Conservation (phyloP, 2,888 invertebrate species). For the Torymus tubicola region DNA sequence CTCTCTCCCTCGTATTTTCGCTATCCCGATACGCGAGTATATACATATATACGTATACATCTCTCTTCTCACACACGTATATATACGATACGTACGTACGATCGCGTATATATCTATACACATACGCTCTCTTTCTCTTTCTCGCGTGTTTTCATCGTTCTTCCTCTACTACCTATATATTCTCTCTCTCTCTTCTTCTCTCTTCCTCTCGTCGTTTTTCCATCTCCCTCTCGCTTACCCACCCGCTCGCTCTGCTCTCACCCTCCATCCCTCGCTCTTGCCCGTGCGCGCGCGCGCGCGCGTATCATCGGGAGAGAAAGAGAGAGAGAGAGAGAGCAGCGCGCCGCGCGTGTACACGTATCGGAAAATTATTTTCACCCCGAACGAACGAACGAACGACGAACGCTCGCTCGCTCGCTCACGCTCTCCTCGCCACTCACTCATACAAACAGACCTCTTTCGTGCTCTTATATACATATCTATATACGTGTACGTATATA, state of each 20-base stretch:
- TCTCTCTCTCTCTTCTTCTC: background rate
- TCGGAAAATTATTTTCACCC: slow-evolving; percentile 58
- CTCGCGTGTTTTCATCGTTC: slow-evolving; percentile 14
- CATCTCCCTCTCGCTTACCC: slow-evolving; percentile 21
- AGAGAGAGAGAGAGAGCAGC: no score
- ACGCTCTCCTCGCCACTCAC: background rate
- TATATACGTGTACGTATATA: background rate
- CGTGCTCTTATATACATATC: background rate
- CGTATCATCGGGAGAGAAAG: no score
- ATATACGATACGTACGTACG: no score
- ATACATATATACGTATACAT: background rate
- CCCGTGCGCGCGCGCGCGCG: background rate
- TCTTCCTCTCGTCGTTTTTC: slow-evolving; percentile 13
- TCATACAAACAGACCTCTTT: background rate
- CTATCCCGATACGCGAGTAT: background rate
- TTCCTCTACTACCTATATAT: no score
- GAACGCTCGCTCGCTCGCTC: background rate
- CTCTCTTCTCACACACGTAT: background rate
- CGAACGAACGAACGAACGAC: background rate
- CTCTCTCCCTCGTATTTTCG: no score
- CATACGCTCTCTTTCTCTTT: background rate
- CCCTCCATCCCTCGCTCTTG: slow-evolving; percentile 13
- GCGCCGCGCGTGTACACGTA: slow-evolving; percentile 35
- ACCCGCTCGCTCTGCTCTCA: slow-evolving; percentile 14
- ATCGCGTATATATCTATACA: background rate